Conservation (phyloP, 2,888 invertebrate species). For the Steinernema carpocapsae region DNA sequence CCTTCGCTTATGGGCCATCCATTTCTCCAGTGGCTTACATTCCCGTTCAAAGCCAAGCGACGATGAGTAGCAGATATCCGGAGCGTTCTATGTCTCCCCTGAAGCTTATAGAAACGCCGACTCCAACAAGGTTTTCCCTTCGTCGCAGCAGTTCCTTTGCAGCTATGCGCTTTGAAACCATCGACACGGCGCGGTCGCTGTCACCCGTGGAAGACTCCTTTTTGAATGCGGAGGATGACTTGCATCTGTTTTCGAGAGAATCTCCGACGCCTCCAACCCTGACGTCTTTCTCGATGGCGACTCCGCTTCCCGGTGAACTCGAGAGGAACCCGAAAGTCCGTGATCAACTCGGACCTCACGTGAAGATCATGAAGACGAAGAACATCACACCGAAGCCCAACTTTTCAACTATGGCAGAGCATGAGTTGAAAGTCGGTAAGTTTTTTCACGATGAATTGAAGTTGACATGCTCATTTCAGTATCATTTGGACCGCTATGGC, state of each 20-base stretch:
- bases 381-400: constrained; percentile 60
- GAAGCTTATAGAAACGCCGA: not conserved
- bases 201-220: constrained; percentile 6
- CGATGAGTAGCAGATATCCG: not conserved
- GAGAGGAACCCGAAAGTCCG: not conserved
- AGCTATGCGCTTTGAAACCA: too few relatives aligned
- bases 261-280: not conserved
- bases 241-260: not conserved
- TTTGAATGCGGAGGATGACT: not conserved
- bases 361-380: constrained; percentile 56
- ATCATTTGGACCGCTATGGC: constrained; percentile 50
- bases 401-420: constrained; percentile 53
- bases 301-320: not conserved
- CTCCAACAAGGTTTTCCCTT: not conserved
- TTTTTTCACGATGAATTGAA: constrained; percentile 15
- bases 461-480: constrained; percentile 28
- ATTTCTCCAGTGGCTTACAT: not conserved
- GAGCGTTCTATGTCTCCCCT: not conserved
- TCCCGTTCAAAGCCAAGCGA: not conserved
- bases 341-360: constrained; percentile 44
- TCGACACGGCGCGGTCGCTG: too few relatives aligned
- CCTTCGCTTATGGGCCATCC: not conserved
- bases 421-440: constrained; percentile 49
- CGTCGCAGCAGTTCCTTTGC: not conserved
- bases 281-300: not conserved